Evolutionary conservation across 23 tunicate species (phyloP).

Genomic region (Ascidia mentula): DNA sequence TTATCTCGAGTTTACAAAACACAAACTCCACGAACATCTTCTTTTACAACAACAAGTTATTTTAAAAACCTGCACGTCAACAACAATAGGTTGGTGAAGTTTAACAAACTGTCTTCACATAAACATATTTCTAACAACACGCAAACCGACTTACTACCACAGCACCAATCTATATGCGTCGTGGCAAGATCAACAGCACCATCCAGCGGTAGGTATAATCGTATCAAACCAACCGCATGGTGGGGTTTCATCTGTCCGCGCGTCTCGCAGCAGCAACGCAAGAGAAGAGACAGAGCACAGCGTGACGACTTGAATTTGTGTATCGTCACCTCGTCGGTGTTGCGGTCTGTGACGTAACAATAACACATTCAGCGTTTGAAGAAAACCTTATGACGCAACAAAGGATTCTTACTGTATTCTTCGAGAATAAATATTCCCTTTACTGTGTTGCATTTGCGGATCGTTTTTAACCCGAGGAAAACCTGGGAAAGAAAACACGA

Average conservation of each 20-base stretch:
- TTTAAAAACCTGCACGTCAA: too few species aligned
- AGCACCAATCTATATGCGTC: not conserved
- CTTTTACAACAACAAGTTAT: too few species aligned
- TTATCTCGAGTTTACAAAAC: too few species aligned
- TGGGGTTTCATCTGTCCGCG: not conserved
- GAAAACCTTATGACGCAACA: too few species aligned
- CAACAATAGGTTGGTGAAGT: too few species aligned
- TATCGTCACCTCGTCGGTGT: constrained; percentile 75
- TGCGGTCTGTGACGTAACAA: constrained; percentile 77
- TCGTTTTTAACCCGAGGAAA: constrained; percentile 76
- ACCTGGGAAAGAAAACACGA: constrained; percentile 46
- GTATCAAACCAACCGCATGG: not conserved
- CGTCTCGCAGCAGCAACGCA: constrained; percentile 57
- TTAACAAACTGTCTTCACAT: too few species aligned
- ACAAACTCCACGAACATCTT: too few species aligned
- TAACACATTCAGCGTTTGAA: too few species aligned
- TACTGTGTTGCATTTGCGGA: constrained; percentile 94
- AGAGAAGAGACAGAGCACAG: constrained; percentile 89
- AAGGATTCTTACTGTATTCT: constrained; percentile 89
- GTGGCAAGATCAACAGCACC: not conserved
- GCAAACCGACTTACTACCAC: not conserved
- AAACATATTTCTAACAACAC: not conserved
- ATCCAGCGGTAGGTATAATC: not conserved
- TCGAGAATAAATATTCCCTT: constrained; percentile 89
- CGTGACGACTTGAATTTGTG: constrained; percentile 94